Evolutionary conservation across 64 coral and sea anemone genomes (phyloP).

Genomic region (Stichodactyla helianthus): DNA sequence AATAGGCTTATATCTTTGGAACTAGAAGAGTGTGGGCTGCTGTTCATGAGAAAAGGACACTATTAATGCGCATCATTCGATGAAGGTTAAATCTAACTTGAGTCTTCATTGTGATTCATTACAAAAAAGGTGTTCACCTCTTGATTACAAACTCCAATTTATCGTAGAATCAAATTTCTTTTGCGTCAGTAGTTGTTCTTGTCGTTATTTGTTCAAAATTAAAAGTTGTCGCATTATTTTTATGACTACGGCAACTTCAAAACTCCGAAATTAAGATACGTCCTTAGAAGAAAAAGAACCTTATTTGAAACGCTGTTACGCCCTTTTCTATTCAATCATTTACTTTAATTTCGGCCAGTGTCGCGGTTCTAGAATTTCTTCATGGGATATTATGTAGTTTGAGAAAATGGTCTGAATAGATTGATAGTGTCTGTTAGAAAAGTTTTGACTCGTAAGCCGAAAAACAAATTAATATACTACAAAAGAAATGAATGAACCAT

Average conservation of each 20-base stretch:
- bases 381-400: no score
- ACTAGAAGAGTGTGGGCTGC: neutral
- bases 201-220: neutral
- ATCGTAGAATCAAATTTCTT: neutral
- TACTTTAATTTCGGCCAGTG: neutral
- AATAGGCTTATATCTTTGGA: slow-evolving; percentile 2
- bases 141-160: neutral
- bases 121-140: neutral
- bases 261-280: neutral
- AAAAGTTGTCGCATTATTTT: neutral
- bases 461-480: slow-evolving; percentile 8
- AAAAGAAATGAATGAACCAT: slow-evolving; percentile 17
- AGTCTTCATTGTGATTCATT: neutral
- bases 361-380: neutral
- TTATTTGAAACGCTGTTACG: neutral
- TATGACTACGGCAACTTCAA: neutral
- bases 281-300: neutral
- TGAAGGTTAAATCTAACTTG: neutral
- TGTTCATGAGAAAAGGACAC: neutral
- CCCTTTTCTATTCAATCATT: neutral
- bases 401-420: neutral
- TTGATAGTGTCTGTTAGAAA: neutral
- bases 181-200: neutral
- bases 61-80: neutral
- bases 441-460: slow-evolving; percentile 2